Base-by-base conservation (phyloP, 1,140 invertebrate genomes). In the Papilio helenus region DNA sequence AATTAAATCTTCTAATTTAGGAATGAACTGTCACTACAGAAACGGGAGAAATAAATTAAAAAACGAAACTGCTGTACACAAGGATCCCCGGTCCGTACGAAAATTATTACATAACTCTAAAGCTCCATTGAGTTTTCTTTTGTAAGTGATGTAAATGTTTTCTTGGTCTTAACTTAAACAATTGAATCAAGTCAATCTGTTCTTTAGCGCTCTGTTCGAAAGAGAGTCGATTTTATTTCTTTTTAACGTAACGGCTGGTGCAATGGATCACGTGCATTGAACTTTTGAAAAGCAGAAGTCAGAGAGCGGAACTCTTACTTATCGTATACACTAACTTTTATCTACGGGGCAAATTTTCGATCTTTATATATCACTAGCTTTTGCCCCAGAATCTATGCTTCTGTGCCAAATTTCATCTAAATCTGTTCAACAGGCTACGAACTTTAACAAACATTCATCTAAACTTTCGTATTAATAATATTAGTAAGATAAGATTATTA, bases 181-280 rank as follows among this genome's bases (percentile, higher is more conserved):
- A 68, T 68, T 68, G 61, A 68, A 68, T 68, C 61, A 68, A 68
- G 61, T 29, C 61, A 68, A 68, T 68, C 61, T 68, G 26, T 68
- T 34, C 61, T 68, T 68, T 34, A 68, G 61, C 61, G 5, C 61
- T 26, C 61, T 68, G 61, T 68, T 68, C 61, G 26, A 61, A 61
- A 12, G 20, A 26, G 26, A 29, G 23, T 68, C 61, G 14, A 29
- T 68, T 68, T 68, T 68, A 68, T 68, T 34, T 68, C 61, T 29
- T 29, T 68, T 26, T 2, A 18, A 26, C 29, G n/a, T 12, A 29
- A 68, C 12, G 9, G 3, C 61, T 26, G 2, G 26, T 68, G 61
- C 61, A 65, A 65, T 68, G 26, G 26, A 61, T 61, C 61, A 68
- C 61, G 61, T 68, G 26, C 26, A 68, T 68, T 68, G 61, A 68